Conservation (phyloP, 2,888 invertebrate species). For the Holacanthella duospinosa region DNA sequence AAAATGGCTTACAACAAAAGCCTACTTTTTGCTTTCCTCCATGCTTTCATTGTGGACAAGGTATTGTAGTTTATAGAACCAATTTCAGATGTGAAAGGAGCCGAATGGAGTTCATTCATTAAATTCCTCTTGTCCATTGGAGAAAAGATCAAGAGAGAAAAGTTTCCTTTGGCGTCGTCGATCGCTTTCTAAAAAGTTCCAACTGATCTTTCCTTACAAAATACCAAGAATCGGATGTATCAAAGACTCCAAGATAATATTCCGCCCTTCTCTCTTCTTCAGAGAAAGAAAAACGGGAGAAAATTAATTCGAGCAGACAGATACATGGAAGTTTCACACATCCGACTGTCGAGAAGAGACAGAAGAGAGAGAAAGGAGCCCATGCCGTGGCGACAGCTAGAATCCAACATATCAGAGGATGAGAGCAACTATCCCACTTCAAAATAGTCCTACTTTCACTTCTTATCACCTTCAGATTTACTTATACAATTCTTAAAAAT, state of each 20-base stretch:
- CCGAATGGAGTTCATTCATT: background rate
- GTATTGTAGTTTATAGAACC: too few species aligned
- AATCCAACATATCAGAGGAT: background rate
- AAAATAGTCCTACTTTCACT: background rate
- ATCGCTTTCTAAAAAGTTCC: background rate
- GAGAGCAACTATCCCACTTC: slow-evolving; percentile 1
- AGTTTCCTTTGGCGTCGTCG: background rate
- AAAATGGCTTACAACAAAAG: too few species aligned
- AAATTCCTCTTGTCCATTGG: background rate
- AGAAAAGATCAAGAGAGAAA: background rate
- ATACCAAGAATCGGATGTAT: background rate
- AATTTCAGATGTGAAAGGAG: too few species aligned
- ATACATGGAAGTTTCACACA: slow-evolving; percentile 8
- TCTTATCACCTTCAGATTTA: background rate
- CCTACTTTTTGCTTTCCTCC: too few species aligned
- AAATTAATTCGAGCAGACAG: slow-evolving; percentile 14
- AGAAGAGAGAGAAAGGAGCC: background rate
- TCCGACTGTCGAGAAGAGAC: background rate
- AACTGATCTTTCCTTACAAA: background rate
- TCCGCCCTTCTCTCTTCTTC: background rate
- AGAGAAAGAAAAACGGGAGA: background rate
- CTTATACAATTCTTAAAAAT: background rate
- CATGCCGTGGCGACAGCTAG: background rate
- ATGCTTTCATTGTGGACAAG: too few species aligned
- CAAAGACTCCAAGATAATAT: background rate